Evolutionary conservation across 2,113 vertebrate species (phyloP).

Genomic region (Noctilio leporinus): DNA sequence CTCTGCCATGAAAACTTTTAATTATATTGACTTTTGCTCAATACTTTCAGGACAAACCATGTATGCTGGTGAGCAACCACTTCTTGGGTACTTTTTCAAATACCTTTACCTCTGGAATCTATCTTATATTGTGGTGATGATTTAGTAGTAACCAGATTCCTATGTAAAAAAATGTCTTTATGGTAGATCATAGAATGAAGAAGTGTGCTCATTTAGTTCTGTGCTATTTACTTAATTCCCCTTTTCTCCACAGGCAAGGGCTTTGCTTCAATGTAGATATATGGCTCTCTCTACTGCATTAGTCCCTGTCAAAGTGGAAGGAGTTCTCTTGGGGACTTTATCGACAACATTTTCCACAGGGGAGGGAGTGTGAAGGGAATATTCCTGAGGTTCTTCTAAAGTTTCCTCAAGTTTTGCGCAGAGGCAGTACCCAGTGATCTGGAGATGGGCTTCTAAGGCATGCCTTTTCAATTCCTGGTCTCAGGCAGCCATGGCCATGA

Average conservation of each 20-base stretch:
- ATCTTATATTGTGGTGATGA: neutral
- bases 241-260: neutral
- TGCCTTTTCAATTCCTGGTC: neutral
- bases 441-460: neutral
- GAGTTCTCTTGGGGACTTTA: neutral
- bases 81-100: neutral
- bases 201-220: neutral
- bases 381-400: neutral
- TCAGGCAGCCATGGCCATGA: neutral
- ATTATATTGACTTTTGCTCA: no score
- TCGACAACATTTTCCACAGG: neutral
- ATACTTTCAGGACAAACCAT: no score
- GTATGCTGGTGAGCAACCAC: neutral
- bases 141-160: neutral
- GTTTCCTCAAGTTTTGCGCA: neutral
- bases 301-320: neutral
- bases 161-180: neutral
- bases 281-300: neutral
- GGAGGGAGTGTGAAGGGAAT: neutral
- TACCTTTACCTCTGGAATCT: neutral
- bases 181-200: neutral
- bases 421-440: neutral
- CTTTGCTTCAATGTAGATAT: neutral
- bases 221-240: neutral
- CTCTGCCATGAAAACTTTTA: no score